phyloP scores from a whole-genome alignment of 2,888 invertebrate species.

The Erebia aethiops region DNA sequence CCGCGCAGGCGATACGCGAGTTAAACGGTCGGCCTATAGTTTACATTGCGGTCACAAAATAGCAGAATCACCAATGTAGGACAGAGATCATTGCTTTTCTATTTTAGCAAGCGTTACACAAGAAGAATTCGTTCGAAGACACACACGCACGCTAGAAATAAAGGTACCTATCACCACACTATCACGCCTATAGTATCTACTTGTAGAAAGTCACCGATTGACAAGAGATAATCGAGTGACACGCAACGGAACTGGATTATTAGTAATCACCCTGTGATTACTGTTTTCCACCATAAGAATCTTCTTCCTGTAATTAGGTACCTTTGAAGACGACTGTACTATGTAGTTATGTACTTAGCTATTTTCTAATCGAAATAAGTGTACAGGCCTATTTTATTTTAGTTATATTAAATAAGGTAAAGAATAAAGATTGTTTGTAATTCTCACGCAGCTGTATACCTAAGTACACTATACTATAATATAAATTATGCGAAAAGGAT shows the following conservation, averaged over 20 bases:
- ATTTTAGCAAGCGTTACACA: constrained; percentile 74
- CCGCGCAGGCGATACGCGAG: too few relatives aligned
- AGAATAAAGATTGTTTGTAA: too few relatives aligned
- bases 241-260: constrained; percentile 40
- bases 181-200: too few relatives aligned
- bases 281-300: constrained; percentile 13
- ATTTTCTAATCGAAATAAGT: background rate
- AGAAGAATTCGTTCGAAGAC: constrained; percentile 58
- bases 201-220: constrained; percentile 66
- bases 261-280: constrained; percentile 14
- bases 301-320: constrained; percentile 28
- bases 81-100: constrained; percentile 55
- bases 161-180: background rate
- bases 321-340: constrained; percentile 1
- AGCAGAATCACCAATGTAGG: background rate
- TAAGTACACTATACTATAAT: too few relatives aligned
- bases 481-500: too few relatives aligned
- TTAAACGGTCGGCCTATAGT: too few relatives aligned
- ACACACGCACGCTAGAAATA: constrained; percentile 53
- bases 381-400: too few relatives aligned
- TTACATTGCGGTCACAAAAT: background rate
- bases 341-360: background rate
- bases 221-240: constrained; percentile 60
- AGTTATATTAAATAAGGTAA: too few relatives aligned
- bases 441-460: too few relatives aligned